Conservation (phyloP, 2,113 vertebrate genomes). For the Symphodus melops region DNA sequence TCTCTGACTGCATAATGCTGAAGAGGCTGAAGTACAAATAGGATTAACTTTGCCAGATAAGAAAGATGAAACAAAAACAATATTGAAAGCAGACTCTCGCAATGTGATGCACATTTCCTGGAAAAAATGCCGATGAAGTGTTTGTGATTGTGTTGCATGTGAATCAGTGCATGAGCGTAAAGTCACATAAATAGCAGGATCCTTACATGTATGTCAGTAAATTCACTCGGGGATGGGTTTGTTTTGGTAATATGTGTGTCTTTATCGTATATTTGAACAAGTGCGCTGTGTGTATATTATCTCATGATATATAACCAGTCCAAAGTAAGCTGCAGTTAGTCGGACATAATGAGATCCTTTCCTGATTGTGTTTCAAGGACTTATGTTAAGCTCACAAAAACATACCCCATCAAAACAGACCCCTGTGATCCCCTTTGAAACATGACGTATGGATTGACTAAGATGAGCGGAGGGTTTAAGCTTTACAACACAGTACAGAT, state of each 20-base stretch:
- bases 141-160: background rate
- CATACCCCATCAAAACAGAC: background rate
- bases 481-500: background rate
- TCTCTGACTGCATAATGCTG: background rate
- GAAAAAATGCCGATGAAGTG: slow-evolving; percentile 4
- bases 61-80: background rate
- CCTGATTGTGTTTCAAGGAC: slow-evolving; percentile 15
- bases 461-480: background rate
- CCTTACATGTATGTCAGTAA: background rate
- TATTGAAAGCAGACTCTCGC: background rate
- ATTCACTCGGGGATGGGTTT: background rate
- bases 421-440: background rate
- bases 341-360: background rate
- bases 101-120: background rate
- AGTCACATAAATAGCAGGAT: background rate
- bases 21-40: slow-evolving; percentile 3
- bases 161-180: background rate
- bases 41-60: slow-evolving; percentile 19
- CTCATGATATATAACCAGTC: slow-evolving; percentile 12
- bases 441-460: background rate
- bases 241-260: slow-evolving; percentile 4
- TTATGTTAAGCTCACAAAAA: slow-evolving; percentile 14
- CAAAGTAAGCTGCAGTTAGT: slow-evolving; percentile 1
- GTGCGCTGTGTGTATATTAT: slow-evolving; percentile 19
- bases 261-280: slow-evolving; percentile 21